Evolutionary conservation across 2,113 vertebrate species (phyloP), one percentile per base, ranked within the genome.

Genomic region (Cebus imitator): DNA sequence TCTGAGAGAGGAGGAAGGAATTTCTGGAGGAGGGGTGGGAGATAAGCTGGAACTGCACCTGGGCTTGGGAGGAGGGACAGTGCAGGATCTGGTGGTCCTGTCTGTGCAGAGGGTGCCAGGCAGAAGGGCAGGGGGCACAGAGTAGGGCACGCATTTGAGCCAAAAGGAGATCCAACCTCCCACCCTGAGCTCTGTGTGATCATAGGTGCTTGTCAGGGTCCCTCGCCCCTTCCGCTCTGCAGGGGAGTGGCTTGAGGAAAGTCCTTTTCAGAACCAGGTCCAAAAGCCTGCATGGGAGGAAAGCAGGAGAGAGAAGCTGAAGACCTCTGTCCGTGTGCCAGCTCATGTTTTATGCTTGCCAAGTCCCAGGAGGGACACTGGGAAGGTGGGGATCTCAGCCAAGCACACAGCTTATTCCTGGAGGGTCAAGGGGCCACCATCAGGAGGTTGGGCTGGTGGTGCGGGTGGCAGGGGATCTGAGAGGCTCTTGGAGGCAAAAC

Each of bases 111-210:
- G 37, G 37, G 18, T 35, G 37, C 57, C n/a, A 45, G 66, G 48
- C 55, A 25, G 61, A 87, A 23, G n/a, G 35, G 32, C 85, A 30
- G n/a, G 18, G 27, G n/a, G n/a, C 1, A 32, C 18, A 17, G 57
- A 3, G 32, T 17, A 16, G 43, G 30, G 21, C 81, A 43, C 70
- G 25, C 58, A 30, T 57, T 45, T n/a, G 16, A 32, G 52, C 37
- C 50, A n/a, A 30, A 43, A 48, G 55, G 37, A 40, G 25, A 23
- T 0, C 82, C n/a, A 13, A 18, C 48, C 17, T 80, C 57, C 21
- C 37, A 11, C 3, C 23, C 37, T 2, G 12, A 6, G 21, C 7
- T 30, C 2, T 8, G 2, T 10, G 13, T 5, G 50, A 25, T 37
- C 43, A 48, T 7, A 40, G 50, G 14, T 37, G 30, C 68, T 40